Evolutionary conservation across 1,140 invertebrate species (phyloP), one percentile per base, ranked within the genome.

Genomic region (Aleiodes sp.): DNA sequence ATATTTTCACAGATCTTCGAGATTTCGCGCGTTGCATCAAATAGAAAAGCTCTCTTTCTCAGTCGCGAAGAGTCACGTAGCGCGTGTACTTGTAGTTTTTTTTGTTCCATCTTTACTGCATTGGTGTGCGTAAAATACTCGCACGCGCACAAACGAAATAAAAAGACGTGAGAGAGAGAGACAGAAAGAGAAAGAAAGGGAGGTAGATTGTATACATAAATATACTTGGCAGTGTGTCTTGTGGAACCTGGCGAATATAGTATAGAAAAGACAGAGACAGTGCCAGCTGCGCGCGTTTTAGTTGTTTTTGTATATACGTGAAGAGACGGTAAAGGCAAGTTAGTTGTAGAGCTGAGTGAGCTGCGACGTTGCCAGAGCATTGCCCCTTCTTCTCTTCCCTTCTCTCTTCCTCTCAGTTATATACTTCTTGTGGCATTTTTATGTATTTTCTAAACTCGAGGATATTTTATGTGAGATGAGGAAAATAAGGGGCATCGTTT

Each of bases 341-440:
- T n/a, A 56, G 56, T 59, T 59, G 56, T 59, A 31, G 26, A 59
- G 56, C 7, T 70, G 63, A 75, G 76, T 68, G 63, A 63, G 70
- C 21, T 46, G 78, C 80, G 76, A 81, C 77, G 80, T 82, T 81
- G 79, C 80, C 81, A 79, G 75, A 76, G 78, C 73, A 76, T 73
- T 59, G 56, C 65, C 77, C 73, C 76, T 73, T 70, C 77, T 65
- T 71, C 68, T 12, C 19, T 31, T 28, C 37, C 39, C 21, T 39
- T 33, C 21, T 39, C 39, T 59, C 9, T 19, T 16, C 52, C 46
- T 24, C 35, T 39, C 29, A 10, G n/a, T 19, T 21, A 12, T 29
- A 29, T 24, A 7, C 39, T 52, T 65, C 16, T 56, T 29, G 19
- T 6, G 29, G 19, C 33, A 33, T 29, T 41, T 41, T 39, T 65